A percentile compares a stretch with the other conserved stretches of the same genome.
These are phyloP conservation scores for Gorsachius magnificus DNA, from an alignment of 2,797 vertebrate species.

Conservation along the genomic window DNA sequence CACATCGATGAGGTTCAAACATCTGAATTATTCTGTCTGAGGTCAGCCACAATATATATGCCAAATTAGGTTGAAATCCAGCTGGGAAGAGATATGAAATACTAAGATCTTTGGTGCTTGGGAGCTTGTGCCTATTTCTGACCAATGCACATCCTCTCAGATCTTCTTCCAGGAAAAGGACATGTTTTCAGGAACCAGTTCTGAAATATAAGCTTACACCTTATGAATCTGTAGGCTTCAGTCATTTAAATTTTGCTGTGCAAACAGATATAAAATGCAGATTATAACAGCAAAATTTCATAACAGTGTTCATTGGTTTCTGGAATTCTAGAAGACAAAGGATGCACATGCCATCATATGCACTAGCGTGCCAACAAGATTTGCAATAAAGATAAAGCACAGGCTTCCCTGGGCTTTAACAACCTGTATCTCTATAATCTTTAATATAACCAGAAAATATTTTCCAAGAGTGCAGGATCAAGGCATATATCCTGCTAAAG, in stretches of 20 bases:
- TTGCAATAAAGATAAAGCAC: not conserved
- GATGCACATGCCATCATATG: not conserved
- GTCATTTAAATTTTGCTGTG: not conserved
- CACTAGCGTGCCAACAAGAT: not conserved
- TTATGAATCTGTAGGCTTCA: not conserved
- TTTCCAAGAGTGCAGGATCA: not conserved
- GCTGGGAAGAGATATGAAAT: constrained; percentile 27
- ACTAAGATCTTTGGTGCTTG: constrained; percentile 23
- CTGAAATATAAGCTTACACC: not conserved
- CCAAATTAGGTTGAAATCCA: constrained; percentile 58
- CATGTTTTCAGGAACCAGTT: constrained; percentile 4
- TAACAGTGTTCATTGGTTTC: not conserved
- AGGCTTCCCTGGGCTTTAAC: not conserved
- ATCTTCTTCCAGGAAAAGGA: not conserved
- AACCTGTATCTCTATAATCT: not conserved
- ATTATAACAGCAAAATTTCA: not conserved
- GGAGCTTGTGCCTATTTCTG: constrained; percentile 26
- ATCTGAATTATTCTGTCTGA: constrained; percentile 70
- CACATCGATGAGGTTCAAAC: constrained; percentile 58
- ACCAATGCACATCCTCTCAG: not conserved
- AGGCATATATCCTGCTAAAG: not conserved
- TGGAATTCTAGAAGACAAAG: not conserved
- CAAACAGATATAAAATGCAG: not conserved
- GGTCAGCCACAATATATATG: constrained; percentile 51
- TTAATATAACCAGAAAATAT: not conserved